These are phyloP conservation scores for Diadromus collaris DNA, from an alignment of 2,888 invertebrate genomes.

Conservation along the genomic window DNA sequence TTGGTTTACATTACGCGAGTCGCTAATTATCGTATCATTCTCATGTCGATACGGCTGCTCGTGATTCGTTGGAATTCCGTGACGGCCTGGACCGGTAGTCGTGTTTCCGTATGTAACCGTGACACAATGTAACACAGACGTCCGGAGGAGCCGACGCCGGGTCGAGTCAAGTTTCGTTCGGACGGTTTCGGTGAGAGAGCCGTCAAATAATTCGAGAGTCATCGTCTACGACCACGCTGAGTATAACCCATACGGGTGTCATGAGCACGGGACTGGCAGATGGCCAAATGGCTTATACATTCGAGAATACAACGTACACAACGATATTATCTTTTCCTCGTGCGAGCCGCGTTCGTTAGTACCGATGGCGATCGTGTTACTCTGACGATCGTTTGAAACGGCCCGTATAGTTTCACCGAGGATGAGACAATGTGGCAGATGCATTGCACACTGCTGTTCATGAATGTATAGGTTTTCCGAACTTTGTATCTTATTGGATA, in stretches of 20 bases:
- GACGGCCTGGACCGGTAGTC: constrained; percentile 4
- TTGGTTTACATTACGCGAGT: background rate
- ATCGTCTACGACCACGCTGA: constrained; percentile 46
- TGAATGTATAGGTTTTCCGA: no score
- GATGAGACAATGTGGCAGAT: background rate
- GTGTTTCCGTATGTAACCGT: constrained; percentile 23
- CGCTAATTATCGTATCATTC: background rate
- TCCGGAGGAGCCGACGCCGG: background rate
- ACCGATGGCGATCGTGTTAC: background rate
- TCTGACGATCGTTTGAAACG: background rate
- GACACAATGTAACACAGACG: constrained; percentile 11
- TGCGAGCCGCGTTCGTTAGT: background rate
- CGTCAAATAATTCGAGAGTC: constrained; percentile 57
- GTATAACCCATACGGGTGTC: constrained; percentile 29
- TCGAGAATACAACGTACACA: constrained; percentile 45
- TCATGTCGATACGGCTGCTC: background rate
- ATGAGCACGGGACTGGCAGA: constrained; percentile 56
- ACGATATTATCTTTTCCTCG: constrained; percentile 50
- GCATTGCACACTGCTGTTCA: no score
- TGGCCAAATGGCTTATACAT: constrained; percentile 60
- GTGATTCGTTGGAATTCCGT: background rate
- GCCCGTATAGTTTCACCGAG: no score
- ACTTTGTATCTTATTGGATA: no score
- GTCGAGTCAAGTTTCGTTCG: background rate
- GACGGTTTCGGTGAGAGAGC: constrained; percentile 21